Percentiles rank a stretch among this genome's conserved stretches.
Evolutionary conservation across 2,113 vertebrate genomes (phyloP).

Genomic region (Gulo gulo): DNA sequence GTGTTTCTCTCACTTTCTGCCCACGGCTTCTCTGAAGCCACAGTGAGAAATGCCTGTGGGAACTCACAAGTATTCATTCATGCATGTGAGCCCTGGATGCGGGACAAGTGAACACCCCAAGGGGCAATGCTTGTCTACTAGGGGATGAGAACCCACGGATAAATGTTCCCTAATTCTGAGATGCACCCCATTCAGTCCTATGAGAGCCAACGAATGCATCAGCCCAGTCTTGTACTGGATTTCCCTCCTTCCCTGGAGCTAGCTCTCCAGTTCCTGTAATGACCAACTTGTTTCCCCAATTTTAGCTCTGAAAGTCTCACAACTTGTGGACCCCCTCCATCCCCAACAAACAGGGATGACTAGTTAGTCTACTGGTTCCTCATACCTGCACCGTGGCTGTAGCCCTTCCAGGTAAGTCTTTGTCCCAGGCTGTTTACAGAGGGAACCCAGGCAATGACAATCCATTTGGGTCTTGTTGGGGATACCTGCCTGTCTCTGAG

Average conservation of each 20-base stretch:
- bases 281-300: background rate
- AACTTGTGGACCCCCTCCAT: background rate
- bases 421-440: background rate
- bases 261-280: background rate
- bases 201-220: background rate
- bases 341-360: background rate
- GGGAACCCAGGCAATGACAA: background rate
- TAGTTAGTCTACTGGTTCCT: background rate
- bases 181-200: background rate
- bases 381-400: background rate
- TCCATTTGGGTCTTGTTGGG: background rate
- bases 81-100: background rate
- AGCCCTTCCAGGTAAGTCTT: background rate
- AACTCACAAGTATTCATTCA: background rate
- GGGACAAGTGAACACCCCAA: background rate
- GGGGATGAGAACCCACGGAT: background rate
- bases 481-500: background rate
- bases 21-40: background rate
- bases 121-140: background rate
- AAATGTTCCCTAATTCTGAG: background rate
- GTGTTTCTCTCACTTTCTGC: background rate
- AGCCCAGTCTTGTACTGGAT: background rate
- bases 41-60: background rate
- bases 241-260: background rate
- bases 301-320: background rate